Base-by-base conservation (phyloP, 53 echinoderm and acorn worm genomes). In the Arbacia lixula region DNA sequence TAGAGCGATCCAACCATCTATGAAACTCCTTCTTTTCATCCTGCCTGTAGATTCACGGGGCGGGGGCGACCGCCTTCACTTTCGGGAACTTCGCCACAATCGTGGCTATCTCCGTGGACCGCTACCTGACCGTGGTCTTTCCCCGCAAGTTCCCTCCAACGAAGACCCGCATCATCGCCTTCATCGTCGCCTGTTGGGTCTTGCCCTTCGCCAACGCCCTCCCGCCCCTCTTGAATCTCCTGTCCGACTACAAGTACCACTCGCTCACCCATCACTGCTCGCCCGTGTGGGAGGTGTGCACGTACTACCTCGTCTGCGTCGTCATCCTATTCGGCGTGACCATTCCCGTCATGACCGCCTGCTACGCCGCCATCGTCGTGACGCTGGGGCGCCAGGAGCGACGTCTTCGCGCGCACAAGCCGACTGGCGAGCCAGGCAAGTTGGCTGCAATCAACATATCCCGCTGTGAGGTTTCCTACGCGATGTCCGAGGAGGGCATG, bases 51-150 rank as follows among this genome's bases (percentile, higher is more conserved):
- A 62, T 62, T 33, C 29, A 62, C 62, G 62, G 62, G 6, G 33
- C 33, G 29, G 62, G 62, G 29, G 62, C 30, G 14, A 62, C 62
- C 14, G 4, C 12, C 14, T 62, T 62, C 14, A 9, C 62, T 16
- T 62, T 62, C 5, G 62, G 62, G 11, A 62, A 62, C 62, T 62
- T 62, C 33, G 62, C 62, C 62, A 62, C 62, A 9, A 62, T 66
- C 38, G 4, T 66, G 36, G 19, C 9, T 10, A 66, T 66, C 37
- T 66, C 66, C 4, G 0, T 66, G 38, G 66, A 66, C 37, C 66
- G 66, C 4, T 66, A 66, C 38, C 66, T 66, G 36, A 66, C 36
- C 33, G 33, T 62, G 4, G 31, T 62, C 16, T 62, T 29, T 29
- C 33, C 32, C 32, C 14, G 6, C 16, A 29, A 33, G 30, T 62